Percentiles rank a stretch among this genome's conserved stretches.
phyloP scores from a whole-genome alignment of 2,888 invertebrate genomes.

The Coelopa pilipes region DNA sequence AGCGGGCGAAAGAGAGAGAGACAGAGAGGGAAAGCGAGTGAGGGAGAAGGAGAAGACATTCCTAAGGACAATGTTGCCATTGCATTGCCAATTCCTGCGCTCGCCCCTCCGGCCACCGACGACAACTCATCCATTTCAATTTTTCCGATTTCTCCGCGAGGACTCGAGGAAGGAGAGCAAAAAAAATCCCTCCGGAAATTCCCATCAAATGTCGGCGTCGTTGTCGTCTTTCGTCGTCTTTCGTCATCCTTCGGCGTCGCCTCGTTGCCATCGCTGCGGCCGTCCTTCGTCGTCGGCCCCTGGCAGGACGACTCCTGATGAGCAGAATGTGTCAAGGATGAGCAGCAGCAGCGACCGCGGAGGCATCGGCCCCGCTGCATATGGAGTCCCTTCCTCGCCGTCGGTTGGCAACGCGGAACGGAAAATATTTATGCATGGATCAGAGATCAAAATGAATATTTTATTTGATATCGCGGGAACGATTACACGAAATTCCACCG shows the following conservation, averaged over 20 bases:
- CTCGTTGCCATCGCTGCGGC: neutral
- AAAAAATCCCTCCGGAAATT: conserved; percentile 16
- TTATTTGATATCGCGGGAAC: conserved; percentile 54
- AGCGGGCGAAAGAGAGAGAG: neutral
- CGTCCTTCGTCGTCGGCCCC: neutral
- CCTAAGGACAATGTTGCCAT: neutral
- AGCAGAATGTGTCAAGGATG: conserved; percentile 1
- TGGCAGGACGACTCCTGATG: neutral
- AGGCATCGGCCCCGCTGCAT: neutral
- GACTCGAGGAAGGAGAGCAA: neutral
- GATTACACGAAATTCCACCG: conserved; percentile 12
- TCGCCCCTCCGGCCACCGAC: conserved; percentile 9
- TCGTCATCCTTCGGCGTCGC: neutral
- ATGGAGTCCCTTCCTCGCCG: neutral
- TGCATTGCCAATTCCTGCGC: conserved; percentile 6
- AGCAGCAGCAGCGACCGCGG: neutral
- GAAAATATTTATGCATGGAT: conserved; percentile 61
- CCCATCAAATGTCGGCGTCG: neutral
- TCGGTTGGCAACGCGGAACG: conserved; percentile 19
- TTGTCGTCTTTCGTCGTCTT: neutral
- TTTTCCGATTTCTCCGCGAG: conserved; percentile 46
- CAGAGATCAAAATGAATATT: conserved; percentile 66
- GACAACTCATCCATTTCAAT: conserved; percentile 51
- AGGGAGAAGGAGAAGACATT: neutral
- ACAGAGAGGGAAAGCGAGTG: neutral